Conservation (phyloP, 1,140 invertebrate genomes). For the Papilio glaucus region DNA sequence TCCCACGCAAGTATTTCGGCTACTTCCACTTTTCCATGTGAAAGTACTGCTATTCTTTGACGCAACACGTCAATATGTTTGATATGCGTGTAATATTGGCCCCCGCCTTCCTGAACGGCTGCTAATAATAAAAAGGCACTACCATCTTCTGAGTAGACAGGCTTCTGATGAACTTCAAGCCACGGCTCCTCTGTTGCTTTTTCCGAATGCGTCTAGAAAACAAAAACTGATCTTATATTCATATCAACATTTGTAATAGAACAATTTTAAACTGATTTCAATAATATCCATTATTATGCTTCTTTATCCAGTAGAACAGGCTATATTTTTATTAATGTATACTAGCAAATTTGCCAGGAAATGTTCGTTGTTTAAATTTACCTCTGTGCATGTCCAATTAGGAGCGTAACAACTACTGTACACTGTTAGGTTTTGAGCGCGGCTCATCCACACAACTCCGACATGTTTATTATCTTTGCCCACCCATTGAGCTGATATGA, state of each 20-base stretch:
- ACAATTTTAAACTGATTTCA: too few species aligned
- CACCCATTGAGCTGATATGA: constrained; percentile 95
- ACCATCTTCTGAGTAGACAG: constrained; percentile 92
- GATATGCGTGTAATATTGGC: constrained; percentile 94
- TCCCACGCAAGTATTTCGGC: constrained; percentile 92
- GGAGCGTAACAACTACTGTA: constrained; percentile 90
- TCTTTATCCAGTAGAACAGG: too few species aligned
- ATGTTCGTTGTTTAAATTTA: constrained; percentile 60
- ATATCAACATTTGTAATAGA: too few species aligned
- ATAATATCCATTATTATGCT: too few species aligned
- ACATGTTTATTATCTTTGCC: constrained; percentile 89
- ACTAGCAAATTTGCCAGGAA: background rate
- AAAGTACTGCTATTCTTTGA: constrained; percentile 92
- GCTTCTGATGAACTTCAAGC: constrained; percentile 92
- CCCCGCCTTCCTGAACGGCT: constrained; percentile 91
- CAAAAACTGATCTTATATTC: background rate
- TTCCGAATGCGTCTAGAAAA: constrained; percentile 89
- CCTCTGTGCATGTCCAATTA: constrained; percentile 93
- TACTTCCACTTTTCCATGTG: constrained; percentile 94
- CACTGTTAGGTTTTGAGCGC: constrained; percentile 93
- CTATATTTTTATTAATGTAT: background rate
- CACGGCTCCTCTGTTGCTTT: constrained; percentile 91
- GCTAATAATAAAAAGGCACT: constrained; percentile 93
- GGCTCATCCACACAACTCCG: constrained; percentile 94
- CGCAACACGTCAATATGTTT: constrained; percentile 93